Evolutionary conservation across 2,888 invertebrate genomes (phyloP).

Genomic region (Hyposoter dolosus): DNA sequence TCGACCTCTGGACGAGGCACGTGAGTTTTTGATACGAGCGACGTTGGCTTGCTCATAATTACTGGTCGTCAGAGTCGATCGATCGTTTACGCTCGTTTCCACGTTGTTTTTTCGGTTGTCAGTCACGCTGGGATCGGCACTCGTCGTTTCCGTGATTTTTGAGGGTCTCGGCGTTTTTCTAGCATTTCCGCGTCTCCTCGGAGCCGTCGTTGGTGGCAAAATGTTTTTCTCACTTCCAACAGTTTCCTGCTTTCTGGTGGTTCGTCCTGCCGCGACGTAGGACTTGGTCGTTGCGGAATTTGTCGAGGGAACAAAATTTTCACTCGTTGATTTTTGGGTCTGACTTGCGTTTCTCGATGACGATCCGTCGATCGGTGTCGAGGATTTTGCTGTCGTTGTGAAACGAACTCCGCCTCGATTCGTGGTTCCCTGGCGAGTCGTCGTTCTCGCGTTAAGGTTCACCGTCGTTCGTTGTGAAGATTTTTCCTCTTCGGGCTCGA

Average conservation of each 20-base stretch:
- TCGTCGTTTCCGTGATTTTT: neutral
- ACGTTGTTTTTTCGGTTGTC: slow-evolving; percentile 1
- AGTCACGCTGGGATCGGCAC: neutral
- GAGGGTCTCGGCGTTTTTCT: slow-evolving; percentile 3
- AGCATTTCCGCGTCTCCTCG: neutral
- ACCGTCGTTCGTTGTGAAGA: slow-evolving; percentile 22
- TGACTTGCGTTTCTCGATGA: slow-evolving; percentile 14
- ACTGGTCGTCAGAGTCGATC: neutral
- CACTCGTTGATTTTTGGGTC: neutral
- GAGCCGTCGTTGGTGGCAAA: neutral
- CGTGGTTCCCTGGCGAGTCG: neutral
- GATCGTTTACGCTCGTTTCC: neutral
- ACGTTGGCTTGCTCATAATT: neutral
- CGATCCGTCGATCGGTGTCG: neutral
- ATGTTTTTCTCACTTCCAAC: neutral
- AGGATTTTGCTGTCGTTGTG: slow-evolving; percentile 2
- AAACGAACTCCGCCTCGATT: slow-evolving; percentile 58
- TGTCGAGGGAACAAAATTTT: neutral
- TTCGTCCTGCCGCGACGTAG: neutral
- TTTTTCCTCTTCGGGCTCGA: slow-evolving; percentile 9
- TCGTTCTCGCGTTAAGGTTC: neutral
- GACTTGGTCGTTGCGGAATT: neutral
- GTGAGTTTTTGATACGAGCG: neutral
- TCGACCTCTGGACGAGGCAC: neutral
- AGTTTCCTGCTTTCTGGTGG: neutral